These are phyloP conservation scores for Cynopterus sphinx DNA, from an alignment of 2,797 vertebrate species.

Conservation along the genomic window DNA sequence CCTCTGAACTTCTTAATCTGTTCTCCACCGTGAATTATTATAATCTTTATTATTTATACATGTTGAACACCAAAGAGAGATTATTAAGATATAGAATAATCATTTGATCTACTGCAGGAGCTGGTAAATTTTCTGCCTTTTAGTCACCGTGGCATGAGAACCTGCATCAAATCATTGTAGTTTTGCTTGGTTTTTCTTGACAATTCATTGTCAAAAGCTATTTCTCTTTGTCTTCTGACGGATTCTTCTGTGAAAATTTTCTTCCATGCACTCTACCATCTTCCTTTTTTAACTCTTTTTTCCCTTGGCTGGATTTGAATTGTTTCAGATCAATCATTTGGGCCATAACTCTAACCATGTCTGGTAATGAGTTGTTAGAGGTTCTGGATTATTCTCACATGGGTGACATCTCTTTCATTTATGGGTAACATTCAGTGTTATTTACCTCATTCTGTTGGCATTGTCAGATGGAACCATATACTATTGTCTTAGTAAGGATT, in stretches of 20 bases:
- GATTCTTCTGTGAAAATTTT: not conserved
- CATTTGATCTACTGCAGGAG: not conserved
- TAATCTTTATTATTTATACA: constrained; percentile 56
- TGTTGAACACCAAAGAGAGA: not conserved
- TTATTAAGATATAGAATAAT: not conserved
- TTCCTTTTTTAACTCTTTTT: not conserved
- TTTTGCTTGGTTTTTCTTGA: constrained; percentile 20
- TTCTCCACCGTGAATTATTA: constrained; percentile 49
- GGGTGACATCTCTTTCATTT: not conserved
- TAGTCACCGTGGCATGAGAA: not conserved
- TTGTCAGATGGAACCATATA: not conserved
- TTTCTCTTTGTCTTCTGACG: not conserved
- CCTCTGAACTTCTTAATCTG: constrained; percentile 53
- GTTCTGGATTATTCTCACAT: not conserved
- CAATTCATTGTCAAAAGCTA: not conserved
- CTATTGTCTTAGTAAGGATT: not conserved
- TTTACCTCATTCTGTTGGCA: not conserved
- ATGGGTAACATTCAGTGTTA: not conserved
- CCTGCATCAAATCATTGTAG: not conserved
- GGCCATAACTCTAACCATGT: constrained; percentile 10
- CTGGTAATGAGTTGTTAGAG: not conserved
- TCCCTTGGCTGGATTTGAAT: not conserved
- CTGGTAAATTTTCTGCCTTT: not conserved
- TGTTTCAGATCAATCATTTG: not conserved
- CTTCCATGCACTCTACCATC: not conserved